A percentile compares a stretch with the other conserved stretches of the same genome.
phyloP scores from a whole-genome alignment of 2,797 vertebrate species.

The Sebastolobus alascanus region DNA sequence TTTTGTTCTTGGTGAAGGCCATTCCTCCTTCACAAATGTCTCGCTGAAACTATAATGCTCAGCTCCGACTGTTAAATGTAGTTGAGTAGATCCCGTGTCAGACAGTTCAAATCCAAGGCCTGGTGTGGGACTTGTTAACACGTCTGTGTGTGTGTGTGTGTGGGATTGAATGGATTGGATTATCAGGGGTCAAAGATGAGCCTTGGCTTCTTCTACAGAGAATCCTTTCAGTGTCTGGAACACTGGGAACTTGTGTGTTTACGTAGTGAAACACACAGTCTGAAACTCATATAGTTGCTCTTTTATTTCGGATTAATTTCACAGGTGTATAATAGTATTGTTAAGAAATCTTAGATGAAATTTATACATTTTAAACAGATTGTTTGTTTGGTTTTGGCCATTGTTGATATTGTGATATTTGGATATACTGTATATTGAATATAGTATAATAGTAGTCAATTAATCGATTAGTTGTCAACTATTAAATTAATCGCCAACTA shows the following conservation, averaged over 20 bases:
- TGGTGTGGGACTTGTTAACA: conserved; percentile 42
- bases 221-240: conserved; percentile 43
- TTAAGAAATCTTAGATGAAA: background rate
- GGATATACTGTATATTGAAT: background rate
- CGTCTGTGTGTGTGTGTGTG: conserved; percentile 56
- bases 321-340: background rate
- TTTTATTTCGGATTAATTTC: background rate
- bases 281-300: background rate
- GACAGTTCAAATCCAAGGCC: conserved; percentile 51
- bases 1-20: background rate
- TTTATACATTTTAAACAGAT: background rate
- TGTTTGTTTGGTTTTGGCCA: background rate
- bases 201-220: conserved; percentile 20
- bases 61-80: conserved; percentile 50
- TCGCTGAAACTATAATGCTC: conserved; percentile 34
- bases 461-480: too few relatives aligned
- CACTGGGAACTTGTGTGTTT: background rate
- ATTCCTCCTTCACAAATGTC: conserved; percentile 12
- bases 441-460: too few relatives aligned
- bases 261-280: background rate
- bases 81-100: conserved; percentile 43
- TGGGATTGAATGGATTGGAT: conserved; percentile 65
- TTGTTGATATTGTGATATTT: background rate
- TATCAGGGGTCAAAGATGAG: conserved; percentile 58
- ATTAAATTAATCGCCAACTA: too few relatives aligned